Conservation (phyloP, 2,888 invertebrate genomes). For the Sminthurides aquaticus region DNA sequence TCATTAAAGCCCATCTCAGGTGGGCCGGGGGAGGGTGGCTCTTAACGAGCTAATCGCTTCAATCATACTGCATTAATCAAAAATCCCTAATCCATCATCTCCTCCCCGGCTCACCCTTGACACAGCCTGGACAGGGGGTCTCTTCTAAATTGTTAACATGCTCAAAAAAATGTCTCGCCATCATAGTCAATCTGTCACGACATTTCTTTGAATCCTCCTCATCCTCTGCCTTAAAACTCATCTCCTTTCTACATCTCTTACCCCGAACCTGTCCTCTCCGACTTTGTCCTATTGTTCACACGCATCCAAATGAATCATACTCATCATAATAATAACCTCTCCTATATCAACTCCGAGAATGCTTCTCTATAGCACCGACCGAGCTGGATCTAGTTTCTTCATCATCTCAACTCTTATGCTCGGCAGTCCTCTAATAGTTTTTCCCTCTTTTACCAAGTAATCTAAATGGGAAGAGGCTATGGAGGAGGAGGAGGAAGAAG, state of each 20-base stretch:
- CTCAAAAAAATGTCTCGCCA: constrained; percentile 15
- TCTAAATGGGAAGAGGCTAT: too few species aligned
- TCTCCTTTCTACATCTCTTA: not conserved
- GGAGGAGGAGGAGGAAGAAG: too few species aligned
- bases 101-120: constrained; percentile 35
- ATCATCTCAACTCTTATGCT: too few species aligned
- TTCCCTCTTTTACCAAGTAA: too few species aligned
- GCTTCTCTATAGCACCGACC: too few species aligned
- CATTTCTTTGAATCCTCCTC: constrained; percentile 27
- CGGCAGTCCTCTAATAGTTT: too few species aligned
- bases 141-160: constrained; percentile 26
- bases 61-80: constrained; percentile 39
- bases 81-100: constrained; percentile 40
- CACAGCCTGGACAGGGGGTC: constrained; percentile 34
- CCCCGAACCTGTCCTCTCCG: constrained; percentile 14
- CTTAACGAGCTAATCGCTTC: constrained; percentile 40
- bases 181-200: constrained; percentile 31
- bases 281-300: constrained; percentile 20
- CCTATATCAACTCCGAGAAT: not conserved
- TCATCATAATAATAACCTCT: constrained; percentile 12
- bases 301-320: constrained; percentile 18
- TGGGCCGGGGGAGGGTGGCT: constrained; percentile 26
- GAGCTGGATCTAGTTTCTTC: too few species aligned
- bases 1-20: constrained; percentile 36
- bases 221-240: constrained; percentile 1